Conservation (phyloP, 64 coral and sea anemone species). For the Stylophora pistillata region DNA sequence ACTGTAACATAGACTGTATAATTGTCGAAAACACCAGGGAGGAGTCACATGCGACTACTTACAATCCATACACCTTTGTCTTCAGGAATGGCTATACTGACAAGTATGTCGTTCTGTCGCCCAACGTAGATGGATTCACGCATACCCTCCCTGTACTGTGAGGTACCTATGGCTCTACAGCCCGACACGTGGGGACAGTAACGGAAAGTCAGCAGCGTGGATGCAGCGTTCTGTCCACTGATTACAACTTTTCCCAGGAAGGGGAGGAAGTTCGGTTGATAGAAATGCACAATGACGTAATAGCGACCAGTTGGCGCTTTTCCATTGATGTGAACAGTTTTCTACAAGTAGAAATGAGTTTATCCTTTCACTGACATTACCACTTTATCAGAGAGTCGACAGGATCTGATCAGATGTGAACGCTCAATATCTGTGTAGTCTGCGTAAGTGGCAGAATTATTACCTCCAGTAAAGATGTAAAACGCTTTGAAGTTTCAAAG, state of each 20-base stretch:
- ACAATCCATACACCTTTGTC: conserved; percentile 95
- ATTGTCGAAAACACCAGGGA: too few species aligned
- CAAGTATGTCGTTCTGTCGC: conserved; percentile 47
- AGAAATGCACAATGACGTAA: conserved; percentile 89
- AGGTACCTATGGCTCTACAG: conserved; percentile 66
- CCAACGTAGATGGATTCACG: conserved; percentile 77
- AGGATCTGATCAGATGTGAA: too few species aligned
- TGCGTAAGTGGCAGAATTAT: too few species aligned
- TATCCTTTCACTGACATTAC: background rate
- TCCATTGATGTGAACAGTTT: conserved; percentile 64
- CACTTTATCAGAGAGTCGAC: too few species aligned
- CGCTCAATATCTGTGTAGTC: too few species aligned
- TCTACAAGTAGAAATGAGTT: conserved; percentile 50
- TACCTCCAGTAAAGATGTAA: too few species aligned
- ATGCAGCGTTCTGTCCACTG: conserved; percentile 62
- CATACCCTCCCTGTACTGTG: conserved; percentile 32
- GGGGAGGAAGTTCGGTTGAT: conserved; percentile 77
- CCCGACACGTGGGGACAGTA: conserved; percentile 92
- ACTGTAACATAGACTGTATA: too few species aligned
- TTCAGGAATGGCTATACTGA: conserved; percentile 76
- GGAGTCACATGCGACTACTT: conserved; percentile 38
- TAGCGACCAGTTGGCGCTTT: conserved; percentile 76
- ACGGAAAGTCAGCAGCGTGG: conserved; percentile 54
- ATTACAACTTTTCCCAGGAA: conserved; percentile 83
- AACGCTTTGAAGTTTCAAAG: too few species aligned